Conservation (phyloP, 2,797 vertebrate genomes). For the Oryzias sinensis region DNA sequence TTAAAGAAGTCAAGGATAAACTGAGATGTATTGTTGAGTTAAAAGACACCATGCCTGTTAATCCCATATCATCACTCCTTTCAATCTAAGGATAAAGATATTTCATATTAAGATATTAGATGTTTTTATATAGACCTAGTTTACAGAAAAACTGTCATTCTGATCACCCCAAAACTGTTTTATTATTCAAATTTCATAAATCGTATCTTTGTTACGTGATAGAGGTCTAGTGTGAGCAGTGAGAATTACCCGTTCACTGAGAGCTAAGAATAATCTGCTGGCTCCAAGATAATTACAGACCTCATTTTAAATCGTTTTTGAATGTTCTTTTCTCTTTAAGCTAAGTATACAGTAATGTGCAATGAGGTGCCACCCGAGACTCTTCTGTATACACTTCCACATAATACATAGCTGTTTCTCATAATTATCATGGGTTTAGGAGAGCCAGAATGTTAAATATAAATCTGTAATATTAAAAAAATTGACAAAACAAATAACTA, state of each 20-base stretch:
- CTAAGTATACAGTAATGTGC: constrained; percentile 42
- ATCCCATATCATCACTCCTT: constrained; percentile 27
- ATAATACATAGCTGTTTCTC: background rate
- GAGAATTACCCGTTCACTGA: constrained; percentile 43
- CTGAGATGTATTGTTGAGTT: constrained; percentile 42
- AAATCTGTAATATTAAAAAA: background rate
- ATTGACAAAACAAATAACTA: too few species aligned
- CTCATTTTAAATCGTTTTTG: constrained; percentile 40
- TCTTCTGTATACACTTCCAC: constrained; percentile 1
- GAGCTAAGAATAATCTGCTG: constrained; percentile 49
- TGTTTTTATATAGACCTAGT: background rate
- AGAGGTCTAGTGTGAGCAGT: constrained; percentile 38
- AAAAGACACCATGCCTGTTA: constrained; percentile 23
- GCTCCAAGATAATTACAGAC: constrained; percentile 62
- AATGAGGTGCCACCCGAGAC: constrained; percentile 27
- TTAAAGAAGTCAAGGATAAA: constrained; percentile 52
- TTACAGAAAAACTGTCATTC: background rate
- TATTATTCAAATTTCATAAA: constrained; percentile 2
- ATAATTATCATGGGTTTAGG: constrained; percentile 6
- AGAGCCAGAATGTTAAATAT: background rate
- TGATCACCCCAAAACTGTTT: background rate
- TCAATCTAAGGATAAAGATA: background rate
- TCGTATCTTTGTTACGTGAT: constrained; percentile 17
- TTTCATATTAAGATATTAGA: too few species aligned
- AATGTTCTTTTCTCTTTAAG: constrained; percentile 48